Conservation (phyloP, 2,797 vertebrate species). For the Acipenser ruthenus region DNA sequence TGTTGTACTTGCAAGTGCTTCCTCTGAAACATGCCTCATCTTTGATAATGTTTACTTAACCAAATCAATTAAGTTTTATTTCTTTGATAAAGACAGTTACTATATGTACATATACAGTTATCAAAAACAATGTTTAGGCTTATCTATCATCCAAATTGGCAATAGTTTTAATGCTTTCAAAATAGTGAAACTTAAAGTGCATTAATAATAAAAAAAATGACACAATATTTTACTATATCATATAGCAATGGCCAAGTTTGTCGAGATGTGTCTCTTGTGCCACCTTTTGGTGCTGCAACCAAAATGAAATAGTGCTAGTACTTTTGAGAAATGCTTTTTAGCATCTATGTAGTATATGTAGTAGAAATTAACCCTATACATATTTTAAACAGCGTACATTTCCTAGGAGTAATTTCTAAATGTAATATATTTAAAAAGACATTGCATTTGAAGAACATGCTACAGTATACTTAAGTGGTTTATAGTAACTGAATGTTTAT, state of each 20-base stretch:
- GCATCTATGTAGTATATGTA: neutral
- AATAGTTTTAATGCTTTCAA: too few species aligned
- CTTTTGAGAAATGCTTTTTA: neutral
- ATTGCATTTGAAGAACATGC: too few species aligned
- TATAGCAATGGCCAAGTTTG: neutral
- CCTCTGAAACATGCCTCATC: too few species aligned
- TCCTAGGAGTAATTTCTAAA: neutral
- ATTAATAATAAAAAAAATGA: neutral
- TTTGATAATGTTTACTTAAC: too few species aligned
- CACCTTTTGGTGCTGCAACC: slow-evolving; percentile 16
- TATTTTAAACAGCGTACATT: too few species aligned
- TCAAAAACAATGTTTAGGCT: neutral
- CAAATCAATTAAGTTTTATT: too few species aligned
- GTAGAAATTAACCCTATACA: too few species aligned
- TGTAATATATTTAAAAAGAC: neutral
- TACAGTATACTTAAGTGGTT: too few species aligned
- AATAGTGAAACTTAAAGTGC: too few species aligned
- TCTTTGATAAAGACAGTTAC: too few species aligned
- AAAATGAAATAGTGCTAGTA: slow-evolving; percentile 3
- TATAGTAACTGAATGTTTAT: too few species aligned
- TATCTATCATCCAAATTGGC: neutral
- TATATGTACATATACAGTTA: neutral
- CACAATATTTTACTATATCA: neutral
- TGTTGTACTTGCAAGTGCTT: too few species aligned
- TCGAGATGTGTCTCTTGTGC: slow-evolving; percentile 20